A percentile compares a stretch with the other conserved stretches of the same genome.
Conservation (phyloP, 1,140 invertebrate genomes). For the Bombus terrestris region DNA sequence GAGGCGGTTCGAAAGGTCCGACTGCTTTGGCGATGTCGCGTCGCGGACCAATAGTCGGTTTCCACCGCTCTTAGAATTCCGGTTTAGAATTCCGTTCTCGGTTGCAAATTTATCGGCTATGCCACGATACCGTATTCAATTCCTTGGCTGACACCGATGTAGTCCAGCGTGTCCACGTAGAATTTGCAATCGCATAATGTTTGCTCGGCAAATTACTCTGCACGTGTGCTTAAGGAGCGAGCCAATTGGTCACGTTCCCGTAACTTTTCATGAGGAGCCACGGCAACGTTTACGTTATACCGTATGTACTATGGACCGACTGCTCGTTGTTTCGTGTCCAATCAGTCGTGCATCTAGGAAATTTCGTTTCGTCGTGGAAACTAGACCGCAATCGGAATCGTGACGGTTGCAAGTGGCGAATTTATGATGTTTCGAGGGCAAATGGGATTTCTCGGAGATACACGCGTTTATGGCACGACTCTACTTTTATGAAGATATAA, state of each 20-base stretch:
- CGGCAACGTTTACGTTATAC: neutral
- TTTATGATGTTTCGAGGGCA: neutral
- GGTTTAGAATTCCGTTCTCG: constrained; percentile 16
- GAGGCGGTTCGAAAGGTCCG: neutral
- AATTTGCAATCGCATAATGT: constrained; percentile 22
- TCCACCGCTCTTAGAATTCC: neutral
- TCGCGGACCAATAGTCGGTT: no score
- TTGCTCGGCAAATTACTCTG: constrained; percentile 19
- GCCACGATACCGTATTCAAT: constrained; percentile 16
- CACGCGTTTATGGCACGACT: neutral
- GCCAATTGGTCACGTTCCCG: constrained; percentile 32
- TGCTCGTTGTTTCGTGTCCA: constrained; percentile 11
- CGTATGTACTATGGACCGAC: neutral
- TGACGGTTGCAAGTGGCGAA: neutral
- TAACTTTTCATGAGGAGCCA: neutral
- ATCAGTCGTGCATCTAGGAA: neutral
- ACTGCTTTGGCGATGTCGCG: no score
- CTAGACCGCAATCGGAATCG: no score
- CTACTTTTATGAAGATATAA: neutral
- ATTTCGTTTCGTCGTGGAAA: neutral
- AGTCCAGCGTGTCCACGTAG: neutral
- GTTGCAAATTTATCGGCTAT: constrained; percentile 19
- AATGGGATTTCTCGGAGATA: neutral
- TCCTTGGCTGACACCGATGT: constrained; percentile 9
- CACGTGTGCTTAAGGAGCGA: constrained; percentile 26